Percentiles rank a stretch among this genome's conserved stretches.
These are phyloP conservation scores for Caenorhabditis virilis DNA, from an alignment of 2,888 invertebrate species.

Conservation along the genomic window DNA sequence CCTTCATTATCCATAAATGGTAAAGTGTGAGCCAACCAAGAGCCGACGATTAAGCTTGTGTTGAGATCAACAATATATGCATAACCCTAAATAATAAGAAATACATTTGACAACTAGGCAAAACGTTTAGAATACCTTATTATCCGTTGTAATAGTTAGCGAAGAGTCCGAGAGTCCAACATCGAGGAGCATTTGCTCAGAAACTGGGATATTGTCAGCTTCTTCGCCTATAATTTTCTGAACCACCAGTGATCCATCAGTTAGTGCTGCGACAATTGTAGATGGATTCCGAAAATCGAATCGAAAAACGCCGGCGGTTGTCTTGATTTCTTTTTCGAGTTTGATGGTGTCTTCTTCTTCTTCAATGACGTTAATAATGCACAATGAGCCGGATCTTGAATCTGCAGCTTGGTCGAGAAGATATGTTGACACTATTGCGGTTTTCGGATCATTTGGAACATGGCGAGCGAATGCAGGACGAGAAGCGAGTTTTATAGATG, in stretches of 20 bases:
- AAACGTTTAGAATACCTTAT: slow-evolving; percentile 28
- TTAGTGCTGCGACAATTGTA: slow-evolving; percentile 37
- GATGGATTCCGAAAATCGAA: slow-evolving; percentile 40
- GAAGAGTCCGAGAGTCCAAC: slow-evolving; percentile 31
- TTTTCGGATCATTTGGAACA: slow-evolving; percentile 14
- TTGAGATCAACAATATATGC: slow-evolving; percentile 36
- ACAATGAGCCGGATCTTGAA: slow-evolving; percentile 32
- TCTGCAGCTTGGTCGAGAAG: slow-evolving; percentile 35
- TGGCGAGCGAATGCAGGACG: slow-evolving; percentile 50
- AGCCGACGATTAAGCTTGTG: slow-evolving; percentile 22
- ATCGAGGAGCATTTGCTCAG: slow-evolving; percentile 44
- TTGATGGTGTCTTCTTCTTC: background rate
- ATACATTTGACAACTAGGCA: background rate
- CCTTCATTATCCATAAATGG: slow-evolving; percentile 36
- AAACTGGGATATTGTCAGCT: slow-evolving; percentile 27
- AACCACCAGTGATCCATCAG: slow-evolving; percentile 39
- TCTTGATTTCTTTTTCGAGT: slow-evolving; percentile 23
- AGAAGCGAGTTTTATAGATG: slow-evolving; percentile 22
- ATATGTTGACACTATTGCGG: slow-evolving; percentile 46
- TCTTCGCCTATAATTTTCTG: slow-evolving; percentile 21
- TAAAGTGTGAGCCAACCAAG: slow-evolving; percentile 43
- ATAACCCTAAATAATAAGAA: slow-evolving; percentile 17
- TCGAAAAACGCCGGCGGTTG: slow-evolving; percentile 51
- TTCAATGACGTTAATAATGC: slow-evolving; percentile 10
- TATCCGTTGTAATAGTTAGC: slow-evolving; percentile 25